Evolutionary conservation across 2,797 vertebrate species (phyloP).

Genomic region (Sebastes diploproa): DNA sequence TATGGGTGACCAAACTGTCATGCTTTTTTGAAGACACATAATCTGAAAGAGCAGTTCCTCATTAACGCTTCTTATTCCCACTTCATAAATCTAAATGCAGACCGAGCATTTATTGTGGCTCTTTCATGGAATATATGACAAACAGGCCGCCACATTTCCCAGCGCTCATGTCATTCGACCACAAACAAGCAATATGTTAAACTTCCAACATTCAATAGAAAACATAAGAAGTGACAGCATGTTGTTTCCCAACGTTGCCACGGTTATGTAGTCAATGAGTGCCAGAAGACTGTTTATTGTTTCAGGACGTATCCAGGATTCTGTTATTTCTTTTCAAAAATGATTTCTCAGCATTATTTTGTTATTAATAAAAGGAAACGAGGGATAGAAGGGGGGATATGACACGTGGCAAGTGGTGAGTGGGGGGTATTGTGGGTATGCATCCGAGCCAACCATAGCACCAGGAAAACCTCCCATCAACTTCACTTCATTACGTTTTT

Average conservation of each 20-base stretch:
- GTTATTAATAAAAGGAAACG: not conserved
- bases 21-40: slow-evolving; percentile 12
- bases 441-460: not conserved
- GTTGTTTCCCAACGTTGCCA: not conserved
- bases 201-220: slow-evolving; percentile 8
- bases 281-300: not conserved
- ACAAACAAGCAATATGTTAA: slow-evolving; percentile 15
- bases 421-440: no score
- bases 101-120: not conserved
- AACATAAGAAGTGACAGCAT: slow-evolving; percentile 6
- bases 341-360: not conserved
- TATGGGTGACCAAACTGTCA: slow-evolving; percentile 17
- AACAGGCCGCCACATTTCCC: slow-evolving; percentile 4
- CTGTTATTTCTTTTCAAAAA: not conserved
- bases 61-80: slow-evolving; percentile 7
- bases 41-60: not conserved
- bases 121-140: slow-evolving; percentile 19
- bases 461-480: not conserved
- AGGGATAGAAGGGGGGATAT: no score
- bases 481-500: not conserved
- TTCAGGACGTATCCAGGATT: not conserved
- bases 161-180: slow-evolving; percentile 20
- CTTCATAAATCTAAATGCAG: slow-evolving; percentile 42
- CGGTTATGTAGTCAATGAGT: not conserved
- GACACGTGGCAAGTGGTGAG: not conserved